Evolutionary conservation across 2,797 vertebrate genomes (phyloP).

Genomic region (Diceros bicornis): DNA sequence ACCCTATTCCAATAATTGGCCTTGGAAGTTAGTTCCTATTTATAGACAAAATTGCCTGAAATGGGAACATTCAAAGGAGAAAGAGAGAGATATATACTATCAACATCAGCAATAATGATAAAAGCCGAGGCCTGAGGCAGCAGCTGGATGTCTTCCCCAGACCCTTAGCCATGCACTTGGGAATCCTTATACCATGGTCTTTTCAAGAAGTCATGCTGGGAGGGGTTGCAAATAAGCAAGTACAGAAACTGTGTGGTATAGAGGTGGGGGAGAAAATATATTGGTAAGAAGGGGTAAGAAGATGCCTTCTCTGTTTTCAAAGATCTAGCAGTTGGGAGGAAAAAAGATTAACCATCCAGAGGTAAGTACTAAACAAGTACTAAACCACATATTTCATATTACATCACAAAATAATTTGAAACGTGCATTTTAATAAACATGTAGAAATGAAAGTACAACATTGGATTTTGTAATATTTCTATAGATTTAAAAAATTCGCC

Average conservation of each 20-base stretch:
- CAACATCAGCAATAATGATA: background rate
- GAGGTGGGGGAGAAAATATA: accelerated
- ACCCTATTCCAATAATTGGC: background rate
- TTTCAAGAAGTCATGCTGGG: background rate
- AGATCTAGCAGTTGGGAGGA: background rate
- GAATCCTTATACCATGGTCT: background rate
- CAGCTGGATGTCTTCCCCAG: too few relatives aligned
- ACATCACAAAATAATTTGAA: background rate
- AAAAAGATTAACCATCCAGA: background rate
- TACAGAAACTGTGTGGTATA: background rate
- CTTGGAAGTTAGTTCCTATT: background rate
- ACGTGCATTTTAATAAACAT: background rate
- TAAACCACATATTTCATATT: background rate
- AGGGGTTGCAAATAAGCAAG: background rate
- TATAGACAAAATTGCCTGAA: slow-evolving; percentile 9
- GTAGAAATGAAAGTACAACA: background rate
- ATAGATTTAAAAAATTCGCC: background rate
- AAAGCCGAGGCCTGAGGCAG: background rate
- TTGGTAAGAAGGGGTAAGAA: background rate
- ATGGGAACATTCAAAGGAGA: background rate
- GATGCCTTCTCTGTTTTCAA: background rate
- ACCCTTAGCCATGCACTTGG: background rate
- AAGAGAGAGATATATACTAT: background rate
- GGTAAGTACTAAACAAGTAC: background rate
- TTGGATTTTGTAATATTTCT: background rate